phyloP scores from a whole-genome alignment of 2,888 invertebrate species.

The Lordiphosa andalusiaca region DNA sequence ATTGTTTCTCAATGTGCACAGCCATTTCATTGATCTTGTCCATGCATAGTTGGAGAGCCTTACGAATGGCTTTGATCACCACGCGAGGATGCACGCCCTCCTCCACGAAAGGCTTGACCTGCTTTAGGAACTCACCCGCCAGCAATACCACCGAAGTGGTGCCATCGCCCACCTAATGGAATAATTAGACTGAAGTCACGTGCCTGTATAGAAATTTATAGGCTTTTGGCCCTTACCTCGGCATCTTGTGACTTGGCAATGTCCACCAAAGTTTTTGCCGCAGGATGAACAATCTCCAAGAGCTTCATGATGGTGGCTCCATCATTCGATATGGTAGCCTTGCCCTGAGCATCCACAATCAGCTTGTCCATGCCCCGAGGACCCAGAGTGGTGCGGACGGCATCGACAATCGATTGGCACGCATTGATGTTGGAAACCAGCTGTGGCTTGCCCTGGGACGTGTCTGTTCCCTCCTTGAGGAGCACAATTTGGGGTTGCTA shows the following conservation, averaged over 20 bases:
- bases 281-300: conserved; percentile 98
- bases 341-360: conserved; percentile 93
- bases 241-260: conserved; percentile 99
- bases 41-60: conserved; percentile 89
- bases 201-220: conserved; percentile 14
- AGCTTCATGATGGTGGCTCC: conserved; percentile 99
- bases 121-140: conserved; percentile 96
- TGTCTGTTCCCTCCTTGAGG: conserved; percentile 98
- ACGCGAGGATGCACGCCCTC: conserved; percentile 97
- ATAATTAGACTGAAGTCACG: conserved; percentile 31
- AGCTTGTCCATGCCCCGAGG: conserved; percentile 99
- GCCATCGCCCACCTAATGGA: conserved; percentile 95
- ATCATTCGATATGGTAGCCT: conserved; percentile 98
- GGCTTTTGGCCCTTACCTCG: conserved; percentile 84
- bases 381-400: conserved; percentile 96
- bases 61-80: conserved; percentile 93
- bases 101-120: conserved; percentile 96
- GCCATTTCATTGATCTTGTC: conserved; percentile 91
- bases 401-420: conserved; percentile 96
- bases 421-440: conserved; percentile 98
- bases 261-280: conserved; percentile 98
- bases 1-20: conserved; percentile 87
- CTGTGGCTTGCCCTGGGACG: conserved; percentile 97
- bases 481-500: conserved; percentile 99
- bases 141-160: conserved; percentile 98